Conservation (phyloP, 2,113 vertebrate species). For the Capreolus pygargus region DNA sequence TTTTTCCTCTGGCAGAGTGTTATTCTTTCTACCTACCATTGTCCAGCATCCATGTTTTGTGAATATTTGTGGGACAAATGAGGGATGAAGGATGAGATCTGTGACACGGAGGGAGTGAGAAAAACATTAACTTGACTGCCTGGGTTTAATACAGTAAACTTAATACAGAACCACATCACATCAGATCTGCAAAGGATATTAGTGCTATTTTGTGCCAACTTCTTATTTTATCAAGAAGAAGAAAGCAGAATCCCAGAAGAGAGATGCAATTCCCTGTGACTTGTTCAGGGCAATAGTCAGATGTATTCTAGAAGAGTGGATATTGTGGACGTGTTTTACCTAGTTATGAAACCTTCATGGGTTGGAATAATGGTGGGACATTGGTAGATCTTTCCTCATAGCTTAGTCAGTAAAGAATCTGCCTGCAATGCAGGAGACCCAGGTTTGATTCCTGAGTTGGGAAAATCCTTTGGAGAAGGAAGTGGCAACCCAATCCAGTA, state of each 20-base stretch:
- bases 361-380: not conserved
- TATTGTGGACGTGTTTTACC: not conserved
- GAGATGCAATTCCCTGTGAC: not conserved
- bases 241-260: not conserved
- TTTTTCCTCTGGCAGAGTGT: not conserved
- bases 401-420: not conserved
- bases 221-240: not conserved
- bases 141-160: not conserved
- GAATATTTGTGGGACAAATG: not conserved
- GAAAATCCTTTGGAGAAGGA: not conserved
- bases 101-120: not conserved
- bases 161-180: not conserved
- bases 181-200: not conserved
- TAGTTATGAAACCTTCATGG: not conserved
- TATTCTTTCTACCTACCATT: not conserved
- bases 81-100: not conserved
- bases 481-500: not conserved
- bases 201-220: not conserved
- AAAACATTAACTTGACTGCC: not conserved
- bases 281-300: not conserved
- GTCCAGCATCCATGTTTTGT: not conserved
- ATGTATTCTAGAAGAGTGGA: not conserved
- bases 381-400: accelerated
- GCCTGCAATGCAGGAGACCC: not conserved
- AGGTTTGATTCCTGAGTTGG: accelerated